A percentile compares a stretch with the other conserved stretches of the same genome.
phyloP scores from a whole-genome alignment of 2,113 vertebrate genomes.

The Atractosteus spatula region DNA sequence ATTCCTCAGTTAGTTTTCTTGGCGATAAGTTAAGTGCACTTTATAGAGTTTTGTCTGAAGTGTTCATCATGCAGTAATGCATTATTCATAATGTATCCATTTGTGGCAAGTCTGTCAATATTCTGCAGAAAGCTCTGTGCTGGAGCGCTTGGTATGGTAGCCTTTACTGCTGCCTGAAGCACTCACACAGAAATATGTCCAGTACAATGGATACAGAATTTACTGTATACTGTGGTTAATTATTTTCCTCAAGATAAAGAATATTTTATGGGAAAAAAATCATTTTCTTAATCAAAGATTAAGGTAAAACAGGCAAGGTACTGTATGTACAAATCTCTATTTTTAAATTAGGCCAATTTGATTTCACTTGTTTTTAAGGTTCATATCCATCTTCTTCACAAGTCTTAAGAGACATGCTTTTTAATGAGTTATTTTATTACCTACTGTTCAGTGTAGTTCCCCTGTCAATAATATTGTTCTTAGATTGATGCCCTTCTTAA shows the following conservation, averaged over 20 bases:
- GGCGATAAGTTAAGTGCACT: conserved; percentile 20
- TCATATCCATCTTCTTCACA: conserved; percentile 41
- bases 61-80: conserved; percentile 15
- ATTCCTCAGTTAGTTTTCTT: conserved; percentile 11
- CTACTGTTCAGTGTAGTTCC: conserved; percentile 38
- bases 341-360: conserved; percentile 33
- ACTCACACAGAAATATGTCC: background rate
- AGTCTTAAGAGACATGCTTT: conserved; percentile 51
- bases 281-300: too few species aligned
- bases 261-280: too few species aligned
- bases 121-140: conserved; percentile 10
- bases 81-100: conserved; percentile 20
- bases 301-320: too few species aligned
- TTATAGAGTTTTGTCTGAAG: conserved; percentile 11
- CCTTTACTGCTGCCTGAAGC: background rate
- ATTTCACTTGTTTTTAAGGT: conserved; percentile 38
- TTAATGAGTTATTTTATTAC: conserved; percentile 66
- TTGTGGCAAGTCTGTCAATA: conserved; percentile 16
- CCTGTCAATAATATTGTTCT: conserved; percentile 48
- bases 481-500: conserved; percentile 32
- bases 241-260: too few species aligned
- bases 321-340: too few species aligned
- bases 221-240: too few species aligned
- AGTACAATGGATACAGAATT: background rate
- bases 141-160: background rate